Evolutionary conservation across 2,113 vertebrate species (phyloP).

Genomic region (Drymodes brunneopygia): DNA sequence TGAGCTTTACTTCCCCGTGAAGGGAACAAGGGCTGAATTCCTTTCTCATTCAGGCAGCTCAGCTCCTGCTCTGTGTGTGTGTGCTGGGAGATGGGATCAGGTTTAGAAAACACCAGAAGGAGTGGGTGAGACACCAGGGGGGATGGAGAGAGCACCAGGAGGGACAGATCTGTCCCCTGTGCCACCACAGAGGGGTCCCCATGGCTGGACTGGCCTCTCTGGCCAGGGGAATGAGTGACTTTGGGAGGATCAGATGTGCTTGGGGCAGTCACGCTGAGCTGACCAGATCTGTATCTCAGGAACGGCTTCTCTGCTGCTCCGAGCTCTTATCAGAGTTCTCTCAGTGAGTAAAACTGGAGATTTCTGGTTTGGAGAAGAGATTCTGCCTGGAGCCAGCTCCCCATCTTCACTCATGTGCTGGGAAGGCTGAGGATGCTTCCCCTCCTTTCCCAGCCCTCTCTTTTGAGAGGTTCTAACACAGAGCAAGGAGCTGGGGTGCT

Average conservation of each 20-base stretch:
- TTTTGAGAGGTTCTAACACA: rapidly evolving
- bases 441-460: background rate
- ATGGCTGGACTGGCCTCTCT: background rate
- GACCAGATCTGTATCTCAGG: background rate
- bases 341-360: rapidly evolving
- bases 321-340: background rate
- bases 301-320: background rate
- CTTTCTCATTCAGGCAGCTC: conserved; percentile 41
- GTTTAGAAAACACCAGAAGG: background rate
- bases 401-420: rapidly evolving
- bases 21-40: conserved; percentile 53
- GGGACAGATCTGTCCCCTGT: background rate
- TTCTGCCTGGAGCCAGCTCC: background rate
- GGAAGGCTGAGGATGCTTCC: background rate
- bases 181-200: background rate
- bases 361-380: background rate
- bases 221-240: background rate
- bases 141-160: background rate
- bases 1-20: conserved; percentile 26
- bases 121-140: background rate
- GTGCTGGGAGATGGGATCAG: rapidly evolving
- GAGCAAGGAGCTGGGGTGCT: background rate
- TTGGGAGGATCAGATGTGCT: background rate
- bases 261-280: background rate
- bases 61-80: rapidly evolving